A percentile compares a stretch with the other conserved stretches of the same genome.
Evolutionary conservation across 2,888 invertebrate genomes (phyloP).

Genomic region (Branchipolynoe longqiensis): DNA sequence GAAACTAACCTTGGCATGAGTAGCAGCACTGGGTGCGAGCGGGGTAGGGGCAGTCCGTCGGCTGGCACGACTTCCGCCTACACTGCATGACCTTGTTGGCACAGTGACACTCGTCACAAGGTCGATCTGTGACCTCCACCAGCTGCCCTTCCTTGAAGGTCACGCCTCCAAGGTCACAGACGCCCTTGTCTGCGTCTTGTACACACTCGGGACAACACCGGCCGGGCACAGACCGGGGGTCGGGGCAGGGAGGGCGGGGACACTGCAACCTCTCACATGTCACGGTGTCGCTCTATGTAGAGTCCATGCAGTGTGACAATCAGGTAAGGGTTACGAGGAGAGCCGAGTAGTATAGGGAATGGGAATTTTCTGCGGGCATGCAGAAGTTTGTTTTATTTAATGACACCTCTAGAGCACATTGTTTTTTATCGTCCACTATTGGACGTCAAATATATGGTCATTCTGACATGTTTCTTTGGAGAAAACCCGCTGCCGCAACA

Average conservation of each 20-base stretch:
- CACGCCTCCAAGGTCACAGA: background rate
- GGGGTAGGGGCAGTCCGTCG: slow-evolving; percentile 36
- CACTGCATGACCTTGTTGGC: background rate
- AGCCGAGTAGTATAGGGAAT: too few species aligned
- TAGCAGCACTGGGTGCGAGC: slow-evolving; percentile 16
- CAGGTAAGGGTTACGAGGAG: too few species aligned
- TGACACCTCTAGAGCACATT: too few species aligned
- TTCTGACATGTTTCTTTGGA: too few species aligned
- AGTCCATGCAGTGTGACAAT: too few species aligned
- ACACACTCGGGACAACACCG: slow-evolving; percentile 41
- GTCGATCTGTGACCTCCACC: background rate
- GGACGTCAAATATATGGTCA: too few species aligned
- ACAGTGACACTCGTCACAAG: slow-evolving; percentile 49
- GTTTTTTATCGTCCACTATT: too few species aligned
- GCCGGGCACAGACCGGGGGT: background rate
- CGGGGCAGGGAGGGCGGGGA: background rate
- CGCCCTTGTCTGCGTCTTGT: too few species aligned
- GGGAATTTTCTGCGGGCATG: too few species aligned
- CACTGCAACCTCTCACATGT: background rate
- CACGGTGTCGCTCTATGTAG: too few species aligned
- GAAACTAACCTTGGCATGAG: slow-evolving; percentile 40
- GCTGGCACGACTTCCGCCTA: background rate
- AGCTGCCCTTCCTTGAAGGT: background rate
- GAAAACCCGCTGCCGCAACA: too few species aligned
- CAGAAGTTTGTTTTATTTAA: too few species aligned